phyloP scores from a whole-genome alignment of 2,113 vertebrate species.

The Tenrec ecaudatus region DNA sequence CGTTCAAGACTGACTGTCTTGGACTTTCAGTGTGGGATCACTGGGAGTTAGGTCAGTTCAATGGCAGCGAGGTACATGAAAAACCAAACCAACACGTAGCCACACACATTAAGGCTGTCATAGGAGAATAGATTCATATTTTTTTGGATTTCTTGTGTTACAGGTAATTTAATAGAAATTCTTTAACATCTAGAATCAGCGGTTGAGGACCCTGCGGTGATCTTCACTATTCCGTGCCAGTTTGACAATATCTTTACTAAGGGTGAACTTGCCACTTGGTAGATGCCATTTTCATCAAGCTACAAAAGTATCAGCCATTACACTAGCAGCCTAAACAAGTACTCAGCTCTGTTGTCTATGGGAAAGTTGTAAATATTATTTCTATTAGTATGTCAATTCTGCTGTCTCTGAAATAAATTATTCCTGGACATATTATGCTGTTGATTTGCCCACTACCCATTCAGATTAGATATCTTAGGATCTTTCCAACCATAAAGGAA shows the following conservation, averaged over 20 bases:
- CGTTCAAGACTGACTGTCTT: too few relatives aligned
- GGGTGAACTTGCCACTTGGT: neutral
- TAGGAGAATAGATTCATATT: neutral
- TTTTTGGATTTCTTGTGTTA: neutral
- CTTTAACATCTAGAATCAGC: neutral
- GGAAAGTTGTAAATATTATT: conserved; percentile 13
- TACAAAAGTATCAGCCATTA: neutral
- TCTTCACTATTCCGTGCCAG: neutral
- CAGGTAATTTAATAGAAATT: neutral
- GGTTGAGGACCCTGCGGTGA: neutral
- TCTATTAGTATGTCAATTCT: neutral
- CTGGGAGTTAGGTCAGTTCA: too few relatives aligned
- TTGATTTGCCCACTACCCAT: neutral
- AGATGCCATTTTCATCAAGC: neutral
- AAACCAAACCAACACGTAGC: neutral
- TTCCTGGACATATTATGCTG: neutral
- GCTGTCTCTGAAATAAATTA: neutral
- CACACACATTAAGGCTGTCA: neutral
- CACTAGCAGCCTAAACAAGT: neutral
- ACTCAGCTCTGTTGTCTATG: neutral
- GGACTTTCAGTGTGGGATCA: too few relatives aligned
- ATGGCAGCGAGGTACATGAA: neutral
- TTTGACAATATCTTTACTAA: neutral
- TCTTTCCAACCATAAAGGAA: neutral
- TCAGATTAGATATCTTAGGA: neutral